Evolutionary conservation across 2,888 invertebrate genomes (phyloP), one percentile per base, ranked within the genome.

Genomic region (Frankliniella fusca): DNA sequence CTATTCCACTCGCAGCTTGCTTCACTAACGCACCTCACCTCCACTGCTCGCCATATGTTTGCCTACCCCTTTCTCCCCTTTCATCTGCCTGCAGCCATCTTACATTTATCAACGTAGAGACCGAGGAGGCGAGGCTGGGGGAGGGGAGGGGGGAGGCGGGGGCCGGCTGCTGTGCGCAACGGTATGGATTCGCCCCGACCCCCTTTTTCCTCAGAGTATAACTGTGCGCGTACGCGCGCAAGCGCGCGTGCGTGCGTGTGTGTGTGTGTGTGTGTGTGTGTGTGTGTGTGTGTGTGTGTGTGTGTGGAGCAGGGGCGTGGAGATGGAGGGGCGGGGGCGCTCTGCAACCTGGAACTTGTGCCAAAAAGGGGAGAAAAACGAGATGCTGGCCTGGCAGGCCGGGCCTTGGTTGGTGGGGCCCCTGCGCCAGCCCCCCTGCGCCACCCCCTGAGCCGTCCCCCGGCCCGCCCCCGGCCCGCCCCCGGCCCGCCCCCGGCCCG

Each of bases 261-360:
- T 38, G 2, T 3, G 38, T 38, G 38, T 38, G 38, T 38, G 38
- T 38, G 38, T 5, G 38, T 38, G 38, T 38, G 38, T 38, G 38
- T 5, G 38, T 38, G 38, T 38, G 38, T 38, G 38, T 38, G 38
- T 38, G 38, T 38, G 38, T 38, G 2, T 3, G 38, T 38, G 38
- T 38, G 38, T 38, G 38, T 38, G 38, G 38, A 38, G 38, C 38
- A 38, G 38, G 61, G 61, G 61, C 61, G 61, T n/a, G 20, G 61
- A 61, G 20, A 61, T n/a, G 15, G 61, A 23, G 70, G 27, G 70
- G 23, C 27, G 70, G 70, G 70, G 70, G 23, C 23, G 70, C 70
- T 61, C 61, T 76, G 70, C 70, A 76, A 76, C 70, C 70, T 76
- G 70, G 70, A 27, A 76, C 70, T 61, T 61, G 70, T 76, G 70